Evolutionary conservation across 2,888 invertebrate genomes (phyloP).

Genomic region (Lasioglossum lativentre): DNA sequence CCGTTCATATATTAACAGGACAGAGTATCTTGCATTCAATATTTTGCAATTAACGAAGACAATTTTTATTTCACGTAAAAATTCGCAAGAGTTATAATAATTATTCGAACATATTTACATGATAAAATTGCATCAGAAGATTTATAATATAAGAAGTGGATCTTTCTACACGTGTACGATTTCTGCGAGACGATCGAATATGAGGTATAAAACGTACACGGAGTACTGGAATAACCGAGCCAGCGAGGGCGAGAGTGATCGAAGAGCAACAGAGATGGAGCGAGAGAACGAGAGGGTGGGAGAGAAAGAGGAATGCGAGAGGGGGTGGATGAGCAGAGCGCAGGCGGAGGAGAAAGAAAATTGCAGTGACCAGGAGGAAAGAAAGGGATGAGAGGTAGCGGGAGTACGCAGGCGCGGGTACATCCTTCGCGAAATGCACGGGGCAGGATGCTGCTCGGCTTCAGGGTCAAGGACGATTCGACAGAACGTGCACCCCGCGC

Average conservation of each 20-base stretch:
- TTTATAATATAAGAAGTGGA: neutral
- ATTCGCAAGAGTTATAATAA: no score
- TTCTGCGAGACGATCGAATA: neutral
- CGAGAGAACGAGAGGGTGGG: neutral
- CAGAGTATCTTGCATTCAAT: no score
- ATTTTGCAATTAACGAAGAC: no score
- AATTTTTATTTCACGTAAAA: neutral
- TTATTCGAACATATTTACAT: neutral
- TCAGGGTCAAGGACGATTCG: conserved; percentile 78
- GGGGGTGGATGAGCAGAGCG: conserved; percentile 14
- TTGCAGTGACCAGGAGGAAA: conserved; percentile 31
- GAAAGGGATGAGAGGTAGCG: conserved; percentile 47
- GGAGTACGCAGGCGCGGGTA: conserved; percentile 63
- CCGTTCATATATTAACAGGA: neutral
- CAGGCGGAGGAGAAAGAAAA: conserved; percentile 32
- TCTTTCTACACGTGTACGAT: neutral
- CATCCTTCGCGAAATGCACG: conserved; percentile 71
- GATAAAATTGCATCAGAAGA: neutral
- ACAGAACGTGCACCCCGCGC: conserved; percentile 58
- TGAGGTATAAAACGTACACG: conserved; percentile 2
- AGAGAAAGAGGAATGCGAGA: neutral
- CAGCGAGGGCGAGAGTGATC: conserved; percentile 41
- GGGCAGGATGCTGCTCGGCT: conserved; percentile 72
- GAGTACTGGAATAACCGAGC: conserved; percentile 40
- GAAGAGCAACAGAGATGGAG: neutral